These are phyloP conservation scores for Ceryle rudis DNA, from an alignment of 2,797 vertebrate species.

Conservation along the genomic window DNA sequence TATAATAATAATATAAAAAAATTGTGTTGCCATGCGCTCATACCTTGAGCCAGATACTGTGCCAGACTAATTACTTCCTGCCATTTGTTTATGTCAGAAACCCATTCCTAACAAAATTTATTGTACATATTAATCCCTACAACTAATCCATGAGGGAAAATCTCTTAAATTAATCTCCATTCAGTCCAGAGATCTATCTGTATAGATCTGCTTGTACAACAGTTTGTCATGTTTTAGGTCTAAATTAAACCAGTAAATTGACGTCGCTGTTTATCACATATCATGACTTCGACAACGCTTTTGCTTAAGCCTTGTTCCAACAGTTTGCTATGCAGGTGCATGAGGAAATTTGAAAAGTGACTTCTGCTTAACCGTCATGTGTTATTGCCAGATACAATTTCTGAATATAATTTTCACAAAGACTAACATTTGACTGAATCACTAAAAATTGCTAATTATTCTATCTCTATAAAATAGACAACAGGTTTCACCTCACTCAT, in stretches of 20 bases:
- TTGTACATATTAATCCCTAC: background rate
- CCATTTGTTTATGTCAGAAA: background rate
- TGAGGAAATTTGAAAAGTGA: background rate
- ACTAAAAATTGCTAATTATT: background rate
- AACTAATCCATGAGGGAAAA: background rate
- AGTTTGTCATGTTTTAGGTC: background rate
- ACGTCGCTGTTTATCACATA: background rate
- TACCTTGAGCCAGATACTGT: background rate
- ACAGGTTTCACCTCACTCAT: background rate
- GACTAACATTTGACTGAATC: background rate
- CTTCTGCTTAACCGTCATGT: background rate
- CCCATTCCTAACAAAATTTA: background rate
- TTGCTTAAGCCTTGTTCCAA: background rate
- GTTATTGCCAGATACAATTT: background rate
- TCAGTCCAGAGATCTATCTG: background rate
- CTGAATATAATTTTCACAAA: background rate
- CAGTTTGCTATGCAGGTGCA: background rate
- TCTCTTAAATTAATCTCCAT: background rate
- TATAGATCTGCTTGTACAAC: background rate
- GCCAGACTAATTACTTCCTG: background rate
- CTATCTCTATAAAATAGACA: background rate
- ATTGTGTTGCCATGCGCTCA: background rate
- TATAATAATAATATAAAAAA: background rate
- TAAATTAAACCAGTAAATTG: background rate
- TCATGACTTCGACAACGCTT: background rate